Evolutionary conservation across 2,888 invertebrate species (phyloP), one percentile per base, ranked within the genome.

Genomic region (Xanthia icteritia): DNA sequence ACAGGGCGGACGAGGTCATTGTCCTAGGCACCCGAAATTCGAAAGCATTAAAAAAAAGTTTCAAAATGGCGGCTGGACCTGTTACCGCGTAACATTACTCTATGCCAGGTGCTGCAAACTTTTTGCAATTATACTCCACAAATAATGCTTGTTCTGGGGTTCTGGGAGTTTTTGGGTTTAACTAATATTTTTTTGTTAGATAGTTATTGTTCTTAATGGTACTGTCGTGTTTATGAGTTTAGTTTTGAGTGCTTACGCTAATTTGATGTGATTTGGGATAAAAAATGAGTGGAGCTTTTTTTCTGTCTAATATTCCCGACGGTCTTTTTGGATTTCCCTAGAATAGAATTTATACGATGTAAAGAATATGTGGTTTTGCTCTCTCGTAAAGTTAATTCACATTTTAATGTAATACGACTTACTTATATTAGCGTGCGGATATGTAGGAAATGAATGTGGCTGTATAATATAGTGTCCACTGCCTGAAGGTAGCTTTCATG

Each of bases 41-140:
- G 96, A 96, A 95, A 96, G 96, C 94, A 95, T 95, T 96, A 96
- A 96, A 95, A 96, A 95, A 94, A 95, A 94, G 92, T 94, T 95
- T 91, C 92, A 95, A 96, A 94, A 96, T 96, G 96, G 96, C 96
- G 90, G 94, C 92, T 81, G 92, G 96, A 96, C 96, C 96, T 94
- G 96, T 96, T 96, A 94, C 94, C 93, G 92, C 94, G 96, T 96
- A 96, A 96, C 95, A 96, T 96, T 96, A 96, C 96, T 96, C 96
- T 96, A 96, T 96, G 96, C 88, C 95, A 95, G 96, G 88, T 90
- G 92, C 89, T 80, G 86, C 67, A 75, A 94, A 95, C 95, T 91
- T 93, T 94, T 88, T 84, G 81, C 85, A 84, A 87, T 86, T 84
- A 79, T 83, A 77, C 72, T 71, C 67, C 76, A 60, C 72, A 76